Conservation (phyloP, 2,888 invertebrate species). For the Halocaridina rubra region DNA sequence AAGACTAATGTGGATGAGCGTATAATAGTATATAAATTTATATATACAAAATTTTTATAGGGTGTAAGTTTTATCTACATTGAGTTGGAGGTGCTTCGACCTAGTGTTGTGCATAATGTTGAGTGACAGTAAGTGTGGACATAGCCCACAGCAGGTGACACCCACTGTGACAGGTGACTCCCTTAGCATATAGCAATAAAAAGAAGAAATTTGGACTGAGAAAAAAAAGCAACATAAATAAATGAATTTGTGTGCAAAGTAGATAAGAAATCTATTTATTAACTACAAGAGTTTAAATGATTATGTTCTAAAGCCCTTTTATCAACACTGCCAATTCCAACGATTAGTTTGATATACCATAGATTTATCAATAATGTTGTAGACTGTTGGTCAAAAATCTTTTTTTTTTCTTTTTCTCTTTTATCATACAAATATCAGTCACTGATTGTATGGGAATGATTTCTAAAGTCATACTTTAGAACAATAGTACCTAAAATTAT, state of each 20-base stretch:
- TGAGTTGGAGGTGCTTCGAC: conserved; percentile 26
- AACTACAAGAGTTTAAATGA: conserved; percentile 37
- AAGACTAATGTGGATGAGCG: too few species aligned
- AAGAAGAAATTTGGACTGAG: conserved; percentile 41
- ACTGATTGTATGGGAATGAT: conserved; percentile 20
- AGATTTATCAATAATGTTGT: conserved; percentile 11
- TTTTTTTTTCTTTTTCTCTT: too few species aligned
- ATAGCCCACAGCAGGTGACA: conserved; percentile 24
- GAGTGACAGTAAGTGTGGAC: conserved; percentile 15
- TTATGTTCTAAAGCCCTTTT: conserved; percentile 40
- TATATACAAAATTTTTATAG: too few species aligned
- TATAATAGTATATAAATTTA: too few species aligned
- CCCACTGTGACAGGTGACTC: conserved; percentile 49
- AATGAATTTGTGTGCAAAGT: conserved; percentile 54
- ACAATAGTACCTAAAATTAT: background rate
- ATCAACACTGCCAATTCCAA: conserved; percentile 60
- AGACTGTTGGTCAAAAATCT: conserved; percentile 34
- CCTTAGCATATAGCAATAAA: conserved; percentile 43
- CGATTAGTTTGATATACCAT: conserved; percentile 27
- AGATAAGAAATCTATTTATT: conserved; percentile 45
- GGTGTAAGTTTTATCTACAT: too few species aligned
- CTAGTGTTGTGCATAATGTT: conserved; percentile 33
- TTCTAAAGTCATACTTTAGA: background rate
- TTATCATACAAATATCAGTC: conserved; percentile 43
- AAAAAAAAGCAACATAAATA: conserved; percentile 57